Base-by-base conservation (phyloP, 2,888 invertebrate species). In the Drosophila meridionalis region DNA sequence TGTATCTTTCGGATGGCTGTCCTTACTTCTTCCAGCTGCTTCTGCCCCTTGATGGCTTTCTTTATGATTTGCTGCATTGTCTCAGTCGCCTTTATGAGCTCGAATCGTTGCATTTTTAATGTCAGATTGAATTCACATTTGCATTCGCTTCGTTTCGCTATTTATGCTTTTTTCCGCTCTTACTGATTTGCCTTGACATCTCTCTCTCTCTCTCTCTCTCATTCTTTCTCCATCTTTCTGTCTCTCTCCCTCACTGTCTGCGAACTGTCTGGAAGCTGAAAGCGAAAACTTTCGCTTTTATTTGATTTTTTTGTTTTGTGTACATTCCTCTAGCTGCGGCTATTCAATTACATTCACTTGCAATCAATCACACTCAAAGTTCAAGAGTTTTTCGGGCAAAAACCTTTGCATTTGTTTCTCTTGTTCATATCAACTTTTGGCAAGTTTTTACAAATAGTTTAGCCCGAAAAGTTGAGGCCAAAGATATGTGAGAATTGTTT, bases 361-460 rank as follows among this genome's bases (percentile, higher is more conserved):
- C 87, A 76, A 85, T 85, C 85, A 87, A 85, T 85, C 85, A 85
- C 83, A 76, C 80, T 84, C 76, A 74, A 80, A 80, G 87, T 74
- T 79, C 59, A 80, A 80, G 70, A 80, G 74, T 73, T 80, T 73
- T 70, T 26, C 40, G 2, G 12, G 80, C 47, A 64, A 70, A 70
- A 69, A 60, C 66, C 76, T 75, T 79, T 73, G 71, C 75, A 68
- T 74, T 73, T 77, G 38, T 32, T 57, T 57, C 36, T 9, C 12
- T 52, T 20, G 12, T 1, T 45, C 26, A 52, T 52, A 50, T 63
- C 63, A 48, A 52, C 48, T 63, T 61, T 66, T 69, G 57, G 53
- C 56, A 59, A 69, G 50, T 26, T 68, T 32, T 12, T 14, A 11
- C 26, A 56, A 26, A 34, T 38, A 34, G 40, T 34, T 34, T 3